Evolutionary conservation across 2,888 invertebrate species (phyloP).

Genomic region (Drosophila koepferae): DNA sequence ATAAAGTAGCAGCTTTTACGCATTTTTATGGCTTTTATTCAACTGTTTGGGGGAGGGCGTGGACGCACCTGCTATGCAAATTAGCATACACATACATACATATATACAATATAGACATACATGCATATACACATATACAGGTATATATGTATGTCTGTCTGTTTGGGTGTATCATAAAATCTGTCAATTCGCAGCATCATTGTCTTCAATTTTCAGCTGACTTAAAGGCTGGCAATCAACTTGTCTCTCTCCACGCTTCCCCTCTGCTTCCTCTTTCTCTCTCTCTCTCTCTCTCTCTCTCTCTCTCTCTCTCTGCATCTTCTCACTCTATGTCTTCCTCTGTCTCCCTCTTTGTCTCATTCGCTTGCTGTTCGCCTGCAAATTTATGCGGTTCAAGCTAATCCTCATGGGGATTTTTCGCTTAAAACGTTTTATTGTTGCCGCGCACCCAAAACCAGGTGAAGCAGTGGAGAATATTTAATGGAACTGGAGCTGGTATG

Average conservation of each 20-base stretch:
- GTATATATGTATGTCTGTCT: background rate
- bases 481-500: conserved; percentile 11
- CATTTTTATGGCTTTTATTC: conserved; percentile 75
- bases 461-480: conserved; percentile 3
- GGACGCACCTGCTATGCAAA: conserved; percentile 66
- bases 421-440: conserved; percentile 77
- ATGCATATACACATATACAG: background rate
- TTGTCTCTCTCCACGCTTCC: background rate
- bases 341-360: background rate
- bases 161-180: conserved; percentile 56
- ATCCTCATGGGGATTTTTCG: conserved; percentile 74
- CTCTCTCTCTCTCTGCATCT: background rate
- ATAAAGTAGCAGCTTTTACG: conserved; percentile 79
- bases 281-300: background rate
- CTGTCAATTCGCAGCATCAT: conserved; percentile 72
- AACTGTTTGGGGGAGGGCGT: conserved; percentile 43
- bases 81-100: conserved; percentile 29
- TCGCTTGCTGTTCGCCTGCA: conserved; percentile 37
- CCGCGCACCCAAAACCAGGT: conserved; percentile 34
- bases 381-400: conserved; percentile 78
- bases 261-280: background rate
- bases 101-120: background rate
- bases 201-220: conserved; percentile 70
- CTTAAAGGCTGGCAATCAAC: conserved; percentile 54
- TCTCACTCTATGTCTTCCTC: background rate